A percentile compares a stretch with the other conserved stretches of the same genome.
These are phyloP conservation scores for Actinostola sp. DNA, from an alignment of 92 coral and sea anemone species.

Conservation along the genomic window DNA sequence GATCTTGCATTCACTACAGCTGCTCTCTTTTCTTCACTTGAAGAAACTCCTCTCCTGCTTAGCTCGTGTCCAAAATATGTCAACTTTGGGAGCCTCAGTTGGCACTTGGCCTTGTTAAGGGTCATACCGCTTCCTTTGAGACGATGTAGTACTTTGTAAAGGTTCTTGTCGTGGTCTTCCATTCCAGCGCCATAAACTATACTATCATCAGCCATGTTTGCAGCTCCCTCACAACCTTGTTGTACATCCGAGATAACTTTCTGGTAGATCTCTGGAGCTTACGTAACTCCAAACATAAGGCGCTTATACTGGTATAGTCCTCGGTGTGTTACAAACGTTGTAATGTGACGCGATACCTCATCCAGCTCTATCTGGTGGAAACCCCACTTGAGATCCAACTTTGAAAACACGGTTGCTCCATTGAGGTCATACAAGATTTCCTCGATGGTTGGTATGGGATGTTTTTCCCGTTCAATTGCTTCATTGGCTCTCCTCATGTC, in stretches of 20 bases:
- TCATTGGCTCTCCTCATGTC: constrained; percentile 15
- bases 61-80: constrained; percentile 66
- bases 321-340: constrained; percentile 54
- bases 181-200: constrained; percentile 38
- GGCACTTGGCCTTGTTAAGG: constrained; percentile 52
- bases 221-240: constrained; percentile 30
- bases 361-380: constrained; percentile 47
- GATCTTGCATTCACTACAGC: constrained; percentile 45
- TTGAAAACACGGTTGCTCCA: background rate
- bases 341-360: constrained; percentile 33
- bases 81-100: constrained; percentile 32
- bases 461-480: constrained; percentile 5
- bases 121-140: constrained; percentile 49
- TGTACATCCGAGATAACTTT: constrained; percentile 44
- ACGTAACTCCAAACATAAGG: constrained; percentile 56
- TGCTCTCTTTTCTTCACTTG: constrained; percentile 54
- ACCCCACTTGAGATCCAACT: constrained; percentile 55
- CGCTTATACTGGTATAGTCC: constrained; percentile 36
- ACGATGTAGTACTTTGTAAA: constrained; percentile 39
- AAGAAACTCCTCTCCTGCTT: no score
- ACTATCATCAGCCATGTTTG: constrained; percentile 58
- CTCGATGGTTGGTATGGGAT: constrained; percentile 10
- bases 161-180: constrained; percentile 44
- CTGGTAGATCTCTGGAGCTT: constrained; percentile 65
- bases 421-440: constrained; percentile 8